These are phyloP conservation scores for Perognathus longimembris DNA, from an alignment of 2,113 vertebrate species.

Conservation along the genomic window DNA sequence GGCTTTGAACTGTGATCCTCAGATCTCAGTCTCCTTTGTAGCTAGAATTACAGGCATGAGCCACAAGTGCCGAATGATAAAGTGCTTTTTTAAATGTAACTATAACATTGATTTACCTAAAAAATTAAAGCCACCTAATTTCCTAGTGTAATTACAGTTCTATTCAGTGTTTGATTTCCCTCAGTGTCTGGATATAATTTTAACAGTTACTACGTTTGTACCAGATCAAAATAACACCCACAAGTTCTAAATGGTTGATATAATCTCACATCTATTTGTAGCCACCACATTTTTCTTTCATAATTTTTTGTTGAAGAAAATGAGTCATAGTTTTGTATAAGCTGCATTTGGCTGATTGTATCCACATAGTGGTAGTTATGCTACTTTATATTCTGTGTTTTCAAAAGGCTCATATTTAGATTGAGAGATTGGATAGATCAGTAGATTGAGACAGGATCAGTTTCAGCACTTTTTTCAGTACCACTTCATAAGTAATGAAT, in stretches of 20 bases:
- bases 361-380: not conserved
- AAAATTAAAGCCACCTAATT: not conserved
- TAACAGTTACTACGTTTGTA: slow-evolving; percentile 6
- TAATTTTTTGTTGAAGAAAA: slow-evolving; percentile 7
- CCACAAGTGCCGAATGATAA: too few species aligned
- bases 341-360: not conserved
- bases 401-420: not conserved
- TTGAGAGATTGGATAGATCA: not conserved
- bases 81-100: not conserved
- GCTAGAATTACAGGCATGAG: too few species aligned
- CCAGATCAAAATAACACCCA: not conserved
- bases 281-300: not conserved
- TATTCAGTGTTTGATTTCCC: not conserved
- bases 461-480: not conserved
- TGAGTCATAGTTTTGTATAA: not conserved
- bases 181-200: not conserved
- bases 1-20: too few species aligned
- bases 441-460: not conserved
- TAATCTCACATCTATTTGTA: not conserved
- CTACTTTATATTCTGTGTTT: not conserved
- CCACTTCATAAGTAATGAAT: not conserved
- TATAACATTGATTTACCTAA: not conserved
- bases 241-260: not conserved
- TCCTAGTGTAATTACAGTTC: not conserved
- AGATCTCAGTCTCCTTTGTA: too few species aligned